Evolutionary conservation across 1,140 invertebrate species (phyloP).

Genomic region (Daktulosphaira vitifoliae): DNA sequence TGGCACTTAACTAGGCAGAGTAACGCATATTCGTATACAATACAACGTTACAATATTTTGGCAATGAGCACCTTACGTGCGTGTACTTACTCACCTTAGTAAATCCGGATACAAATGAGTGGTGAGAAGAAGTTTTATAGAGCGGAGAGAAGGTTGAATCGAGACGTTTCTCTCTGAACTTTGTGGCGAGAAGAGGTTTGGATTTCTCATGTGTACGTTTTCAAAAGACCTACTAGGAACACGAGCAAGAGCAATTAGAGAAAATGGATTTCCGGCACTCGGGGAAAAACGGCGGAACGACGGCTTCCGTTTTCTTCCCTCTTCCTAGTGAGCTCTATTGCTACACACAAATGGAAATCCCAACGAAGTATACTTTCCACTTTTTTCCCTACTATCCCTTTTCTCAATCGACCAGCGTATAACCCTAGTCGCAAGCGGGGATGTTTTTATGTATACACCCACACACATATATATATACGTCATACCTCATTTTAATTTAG

Average conservation of each 20-base stretch:
- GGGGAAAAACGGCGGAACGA: constrained; percentile 25
- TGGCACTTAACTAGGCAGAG: background rate
- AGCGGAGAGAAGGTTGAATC: too few species aligned
- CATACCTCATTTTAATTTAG: too few species aligned
- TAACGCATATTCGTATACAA: too few species aligned
- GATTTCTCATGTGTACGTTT: constrained; percentile 4
- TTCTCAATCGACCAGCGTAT: constrained; percentile 3
- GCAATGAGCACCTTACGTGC: too few species aligned
- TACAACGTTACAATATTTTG: too few species aligned
- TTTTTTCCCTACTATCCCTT: background rate
- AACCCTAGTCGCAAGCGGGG: background rate
- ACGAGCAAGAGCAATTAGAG: constrained; percentile 28
- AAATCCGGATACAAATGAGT: too few species aligned
- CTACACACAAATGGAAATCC: constrained; percentile 10
- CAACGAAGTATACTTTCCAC: constrained; percentile 16
- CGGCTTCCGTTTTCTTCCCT: constrained; percentile 20
- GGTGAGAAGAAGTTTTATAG: too few species aligned
- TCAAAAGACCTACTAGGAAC: constrained; percentile 1
- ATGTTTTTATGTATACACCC: background rate
- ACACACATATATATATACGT: background rate
- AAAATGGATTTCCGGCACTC: constrained; percentile 33
- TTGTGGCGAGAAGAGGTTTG: background rate
- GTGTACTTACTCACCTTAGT: too few species aligned
- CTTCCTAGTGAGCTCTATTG: background rate
- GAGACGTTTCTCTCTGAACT: too few species aligned